Evolutionary conservation across 2,888 invertebrate species (phyloP).

Genomic region (Sialis fuliginosa): DNA sequence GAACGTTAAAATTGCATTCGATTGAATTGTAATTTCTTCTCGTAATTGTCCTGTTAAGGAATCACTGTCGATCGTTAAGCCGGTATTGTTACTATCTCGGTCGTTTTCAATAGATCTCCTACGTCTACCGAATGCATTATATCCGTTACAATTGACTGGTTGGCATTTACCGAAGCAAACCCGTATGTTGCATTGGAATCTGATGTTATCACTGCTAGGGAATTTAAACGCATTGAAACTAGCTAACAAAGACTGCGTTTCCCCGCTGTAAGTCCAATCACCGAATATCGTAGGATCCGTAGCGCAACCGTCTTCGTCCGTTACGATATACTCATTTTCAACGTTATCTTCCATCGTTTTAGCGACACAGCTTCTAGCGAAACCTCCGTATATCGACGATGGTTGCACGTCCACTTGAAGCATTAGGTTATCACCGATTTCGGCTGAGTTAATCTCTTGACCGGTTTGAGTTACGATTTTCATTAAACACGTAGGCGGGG

Average conservation of each 20-base stretch:
- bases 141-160: conserved; percentile 84
- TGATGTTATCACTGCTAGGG: conserved; percentile 83
- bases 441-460: conserved; percentile 76
- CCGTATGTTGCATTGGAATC: conserved; percentile 89
- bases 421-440: conserved; percentile 79
- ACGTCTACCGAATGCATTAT: conserved; percentile 75
- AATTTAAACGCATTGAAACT: conserved; percentile 90
- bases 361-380: conserved; percentile 82
- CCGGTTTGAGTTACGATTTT: conserved; percentile 74
- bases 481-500: conserved; percentile 85
- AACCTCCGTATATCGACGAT: conserved; percentile 78
- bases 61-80: conserved; percentile 36
- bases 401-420: conserved; percentile 74
- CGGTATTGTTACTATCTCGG: conserved; percentile 31
- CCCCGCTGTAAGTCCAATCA: conserved; percentile 80
- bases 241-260: conserved; percentile 68
- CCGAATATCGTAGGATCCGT: conserved; percentile 85
- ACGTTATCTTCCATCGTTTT: conserved; percentile 78
- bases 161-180: conserved; percentile 92
- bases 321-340: conserved; percentile 82
- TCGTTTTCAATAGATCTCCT: conserved; percentile 41
- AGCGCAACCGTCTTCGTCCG: conserved; percentile 86
- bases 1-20: conserved; percentile 79
- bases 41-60: conserved; percentile 61
- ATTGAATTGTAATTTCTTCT: conserved; percentile 85